Evolutionary conservation across 2,888 invertebrate genomes (phyloP).

Genomic region (Drosophila buzzatii): DNA sequence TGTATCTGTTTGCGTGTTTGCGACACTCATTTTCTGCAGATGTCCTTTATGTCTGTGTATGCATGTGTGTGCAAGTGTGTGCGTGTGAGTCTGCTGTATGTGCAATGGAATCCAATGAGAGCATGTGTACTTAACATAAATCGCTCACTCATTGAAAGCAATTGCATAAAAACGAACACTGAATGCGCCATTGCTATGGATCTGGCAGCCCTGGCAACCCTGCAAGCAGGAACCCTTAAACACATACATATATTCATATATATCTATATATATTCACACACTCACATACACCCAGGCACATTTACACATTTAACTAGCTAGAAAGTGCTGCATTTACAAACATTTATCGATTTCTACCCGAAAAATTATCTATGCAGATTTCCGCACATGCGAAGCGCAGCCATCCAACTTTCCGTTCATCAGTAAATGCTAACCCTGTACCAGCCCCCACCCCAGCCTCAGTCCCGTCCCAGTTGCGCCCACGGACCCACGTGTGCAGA

Average conservation of each 20-base stretch:
- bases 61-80: constrained; percentile 14
- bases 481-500: constrained; percentile 73
- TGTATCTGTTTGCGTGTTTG: constrained; percentile 80
- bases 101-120: constrained; percentile 76
- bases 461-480: constrained; percentile 25
- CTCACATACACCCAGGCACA: background rate
- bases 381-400: constrained; percentile 62
- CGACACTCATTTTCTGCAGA: constrained; percentile 79
- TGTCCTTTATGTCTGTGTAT: constrained; percentile 59
- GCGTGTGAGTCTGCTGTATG: constrained; percentile 33
- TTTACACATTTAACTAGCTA: constrained; percentile 15
- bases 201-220: constrained; percentile 21
- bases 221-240: constrained; percentile 14
- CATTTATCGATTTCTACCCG: constrained; percentile 73
- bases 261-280: background rate
- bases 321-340: constrained; percentile 60
- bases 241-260: background rate
- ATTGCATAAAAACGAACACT: constrained; percentile 73
- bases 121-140: constrained; percentile 81
- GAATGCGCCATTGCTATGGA: constrained; percentile 39
- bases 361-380: constrained; percentile 75
- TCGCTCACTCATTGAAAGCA: constrained; percentile 79
- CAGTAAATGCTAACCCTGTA: constrained; percentile 12
- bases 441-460: background rate
- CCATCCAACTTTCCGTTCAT: constrained; percentile 52